Conservation (phyloP, 2,888 invertebrate genomes). For the Drosophila siamana region DNA sequence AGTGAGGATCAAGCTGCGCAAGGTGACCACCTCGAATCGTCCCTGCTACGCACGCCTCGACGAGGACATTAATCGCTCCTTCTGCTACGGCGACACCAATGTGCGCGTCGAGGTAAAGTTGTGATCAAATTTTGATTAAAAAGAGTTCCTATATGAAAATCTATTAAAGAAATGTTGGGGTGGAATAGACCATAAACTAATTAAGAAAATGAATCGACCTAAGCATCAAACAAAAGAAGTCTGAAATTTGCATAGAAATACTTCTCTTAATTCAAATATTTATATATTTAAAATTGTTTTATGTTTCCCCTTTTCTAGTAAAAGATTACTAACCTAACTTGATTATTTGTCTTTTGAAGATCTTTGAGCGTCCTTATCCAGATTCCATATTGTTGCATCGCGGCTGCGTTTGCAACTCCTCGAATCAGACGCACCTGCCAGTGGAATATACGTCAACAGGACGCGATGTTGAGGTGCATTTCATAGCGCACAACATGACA, state of each 20-base stretch:
- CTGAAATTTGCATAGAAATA: no score
- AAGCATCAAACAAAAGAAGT: no score
- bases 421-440: slow-evolving; percentile 86
- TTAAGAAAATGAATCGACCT: no score
- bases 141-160: no score
- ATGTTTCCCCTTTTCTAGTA: no score
- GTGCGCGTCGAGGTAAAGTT: slow-evolving; percentile 87
- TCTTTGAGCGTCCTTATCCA: slow-evolving; percentile 91
- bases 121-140: no score
- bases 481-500: slow-evolving; percentile 93
- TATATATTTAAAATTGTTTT: no score
- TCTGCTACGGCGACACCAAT: slow-evolving; percentile 90
- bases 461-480: slow-evolving; percentile 92
- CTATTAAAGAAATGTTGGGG: no score
- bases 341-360: slow-evolving; percentile 63
- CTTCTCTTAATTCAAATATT: no score
- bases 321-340: not conserved
- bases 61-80: slow-evolving; percentile 89
- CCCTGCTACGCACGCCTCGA: slow-evolving; percentile 84
- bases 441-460: slow-evolving; percentile 92
- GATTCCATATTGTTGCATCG: slow-evolving; percentile 90
- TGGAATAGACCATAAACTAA: no score
- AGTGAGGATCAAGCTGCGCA: slow-evolving; percentile 91
- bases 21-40: slow-evolving; percentile 88
- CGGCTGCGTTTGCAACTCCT: slow-evolving; percentile 92